Evolutionary conservation across 2,888 invertebrate genomes (phyloP).

Genomic region (Parthenolecanium corni): DNA sequence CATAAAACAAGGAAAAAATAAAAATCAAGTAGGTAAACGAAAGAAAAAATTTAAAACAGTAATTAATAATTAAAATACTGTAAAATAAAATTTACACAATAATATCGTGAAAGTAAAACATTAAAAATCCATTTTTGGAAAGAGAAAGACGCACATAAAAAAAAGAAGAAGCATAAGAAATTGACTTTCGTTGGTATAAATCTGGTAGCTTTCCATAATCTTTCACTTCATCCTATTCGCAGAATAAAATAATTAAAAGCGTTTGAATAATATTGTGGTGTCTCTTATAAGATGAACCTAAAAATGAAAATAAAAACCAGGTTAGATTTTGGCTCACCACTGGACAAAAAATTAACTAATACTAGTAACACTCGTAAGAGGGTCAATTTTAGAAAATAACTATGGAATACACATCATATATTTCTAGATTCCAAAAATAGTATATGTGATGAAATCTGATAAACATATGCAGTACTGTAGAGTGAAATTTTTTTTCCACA

Average conservation of each 20-base stretch:
- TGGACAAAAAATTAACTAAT: no score
- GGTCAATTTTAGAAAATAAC: no score
- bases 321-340: neutral
- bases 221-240: neutral
- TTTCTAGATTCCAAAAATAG: no score
- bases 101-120: slow-evolving; percentile 4
- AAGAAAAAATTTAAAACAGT: neutral
- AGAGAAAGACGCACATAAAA: neutral
- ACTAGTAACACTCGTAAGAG: no score
- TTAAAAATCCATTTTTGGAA: neutral
- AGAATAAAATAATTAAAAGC: no score
- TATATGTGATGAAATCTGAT: no score
- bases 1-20: neutral
- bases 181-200: neutral
- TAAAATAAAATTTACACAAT: slow-evolving; percentile 4
- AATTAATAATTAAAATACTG: slow-evolving; percentile 16
- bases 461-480: no score
- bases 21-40: neutral
- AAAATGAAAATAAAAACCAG: neutral
- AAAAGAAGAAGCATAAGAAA: neutral
- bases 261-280: neutral
- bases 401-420: no score
- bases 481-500: no score
- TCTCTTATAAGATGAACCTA: neutral
- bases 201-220: neutral